Evolutionary conservation across 2,888 invertebrate genomes (phyloP), one percentile per base, ranked within the genome.

Genomic region (Spilosoma lubricipeda): DNA sequence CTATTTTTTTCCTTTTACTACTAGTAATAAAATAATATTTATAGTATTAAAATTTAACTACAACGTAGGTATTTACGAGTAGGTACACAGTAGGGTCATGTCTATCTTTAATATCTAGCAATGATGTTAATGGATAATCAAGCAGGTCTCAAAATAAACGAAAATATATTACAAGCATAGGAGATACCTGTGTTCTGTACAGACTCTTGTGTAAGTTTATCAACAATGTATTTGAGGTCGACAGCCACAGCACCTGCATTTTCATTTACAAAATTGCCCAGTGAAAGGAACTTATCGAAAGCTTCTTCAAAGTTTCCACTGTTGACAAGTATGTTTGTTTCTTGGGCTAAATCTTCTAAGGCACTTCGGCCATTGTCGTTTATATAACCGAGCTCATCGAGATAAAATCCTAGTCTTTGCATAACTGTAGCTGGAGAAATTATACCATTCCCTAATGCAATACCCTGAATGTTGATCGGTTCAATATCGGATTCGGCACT

Each of bases 381-480:
- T 30, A 98, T 96, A 86, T 98, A 96, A 5, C 97, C 97, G 92
- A 94, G 89, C 76, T 95, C 93, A 78, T 95, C 94, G 4, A 95
- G 89, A 79, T 95, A 95, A 81, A 93, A 93, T 5, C 95, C 94
- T 9, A 95, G 90, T 81, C 92, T 91, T 0, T 92, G 91, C 45
- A 95, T 85, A 2, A 88, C 90, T 23, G 91, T 63, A 3, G 93
- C 90, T 11, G 98, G 98, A 0, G 98, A 98, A 71, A 98, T 97
- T 97, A 98, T 98, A 0, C 98, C 97, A 91, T 98, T 98, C 5
- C 98, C 98, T 75, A 99, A 92, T 3, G 97, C 97, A 15, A 99
- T 96, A 2, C 98, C 98, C 87, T 96, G 96, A 73, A 99, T 96
- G 84, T 97, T 97, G 79, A 71, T 71, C 18, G 52, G 45, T 30